These are phyloP conservation scores for Emydura subglobosa DNA, from an alignment of 2,113 vertebrate genomes.

Conservation along the genomic window DNA sequence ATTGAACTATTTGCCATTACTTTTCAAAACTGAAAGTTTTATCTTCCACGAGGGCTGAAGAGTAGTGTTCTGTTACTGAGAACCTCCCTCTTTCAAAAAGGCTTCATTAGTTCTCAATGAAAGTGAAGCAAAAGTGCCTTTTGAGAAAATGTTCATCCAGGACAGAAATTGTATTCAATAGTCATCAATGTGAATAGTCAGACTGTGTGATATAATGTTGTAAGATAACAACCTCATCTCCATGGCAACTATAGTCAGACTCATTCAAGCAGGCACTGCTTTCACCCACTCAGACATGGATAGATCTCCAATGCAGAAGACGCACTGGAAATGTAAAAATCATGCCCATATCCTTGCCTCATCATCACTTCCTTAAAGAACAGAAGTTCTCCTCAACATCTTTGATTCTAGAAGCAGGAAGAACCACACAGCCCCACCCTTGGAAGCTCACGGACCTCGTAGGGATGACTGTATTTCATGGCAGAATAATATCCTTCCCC, in stretches of 20 bases:
- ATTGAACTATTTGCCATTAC: background rate
- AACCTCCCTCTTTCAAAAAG: background rate
- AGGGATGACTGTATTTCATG: background rate
- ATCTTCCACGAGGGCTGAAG: background rate
- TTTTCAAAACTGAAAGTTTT: background rate
- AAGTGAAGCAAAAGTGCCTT: background rate
- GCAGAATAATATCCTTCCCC: background rate
- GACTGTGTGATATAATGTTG: background rate
- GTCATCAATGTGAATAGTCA: background rate
- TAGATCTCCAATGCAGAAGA: background rate
- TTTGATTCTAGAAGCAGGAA: background rate
- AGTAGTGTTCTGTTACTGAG: background rate
- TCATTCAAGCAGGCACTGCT: background rate
- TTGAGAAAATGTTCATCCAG: background rate
- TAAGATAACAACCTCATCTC: background rate
- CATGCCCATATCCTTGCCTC: background rate
- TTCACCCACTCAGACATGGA: background rate
- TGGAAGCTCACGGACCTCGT: background rate
- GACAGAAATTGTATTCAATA: background rate
- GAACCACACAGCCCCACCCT: background rate
- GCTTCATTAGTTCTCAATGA: background rate
- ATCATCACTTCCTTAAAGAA: background rate
- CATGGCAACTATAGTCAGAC: background rate
- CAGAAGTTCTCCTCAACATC: background rate
- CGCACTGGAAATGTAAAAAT: background rate